Percentiles rank a stretch among this genome's conserved stretches.
These are phyloP conservation scores for Agapostemon virescens DNA, from an alignment of 2,888 invertebrate genomes.

Conservation along the genomic window DNA sequence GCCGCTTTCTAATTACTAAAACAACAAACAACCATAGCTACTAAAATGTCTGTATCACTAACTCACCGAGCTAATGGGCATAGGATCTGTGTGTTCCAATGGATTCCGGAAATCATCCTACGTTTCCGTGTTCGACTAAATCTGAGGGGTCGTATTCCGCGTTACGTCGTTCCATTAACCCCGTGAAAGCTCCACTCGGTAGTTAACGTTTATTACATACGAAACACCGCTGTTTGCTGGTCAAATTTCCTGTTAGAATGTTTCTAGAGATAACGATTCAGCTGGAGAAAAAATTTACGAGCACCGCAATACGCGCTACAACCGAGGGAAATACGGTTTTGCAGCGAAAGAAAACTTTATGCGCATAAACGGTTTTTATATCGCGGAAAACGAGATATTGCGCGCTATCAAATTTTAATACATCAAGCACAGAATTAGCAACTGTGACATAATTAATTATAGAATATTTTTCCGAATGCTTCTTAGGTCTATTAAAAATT, in stretches of 20 bases:
- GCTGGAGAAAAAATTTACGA: background rate
- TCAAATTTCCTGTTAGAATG: background rate
- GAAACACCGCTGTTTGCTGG: background rate
- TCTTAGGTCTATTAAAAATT: no score
- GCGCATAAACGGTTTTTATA: background rate
- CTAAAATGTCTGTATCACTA: constrained; percentile 41
- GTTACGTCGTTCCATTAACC: background rate
- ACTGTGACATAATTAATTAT: background rate
- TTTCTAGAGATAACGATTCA: background rate
- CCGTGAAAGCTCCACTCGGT: background rate
- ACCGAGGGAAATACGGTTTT: background rate
- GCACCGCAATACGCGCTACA: background rate
- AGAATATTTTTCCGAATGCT: no score
- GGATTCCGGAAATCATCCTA: background rate
- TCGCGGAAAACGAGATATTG: background rate
- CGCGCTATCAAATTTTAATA: background rate
- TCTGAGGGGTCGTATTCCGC: constrained; percentile 23
- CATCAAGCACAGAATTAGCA: background rate
- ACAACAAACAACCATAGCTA: constrained; percentile 14
- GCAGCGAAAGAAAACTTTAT: background rate
- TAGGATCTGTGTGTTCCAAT: constrained; percentile 7
- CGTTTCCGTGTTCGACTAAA: background rate
- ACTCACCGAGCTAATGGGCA: constrained; percentile 19
- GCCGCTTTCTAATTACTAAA: constrained; percentile 25
- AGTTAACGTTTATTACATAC: background rate